Evolutionary conservation across 2,797 vertebrate genomes (phyloP).

Genomic region (Falco naumanni): DNA sequence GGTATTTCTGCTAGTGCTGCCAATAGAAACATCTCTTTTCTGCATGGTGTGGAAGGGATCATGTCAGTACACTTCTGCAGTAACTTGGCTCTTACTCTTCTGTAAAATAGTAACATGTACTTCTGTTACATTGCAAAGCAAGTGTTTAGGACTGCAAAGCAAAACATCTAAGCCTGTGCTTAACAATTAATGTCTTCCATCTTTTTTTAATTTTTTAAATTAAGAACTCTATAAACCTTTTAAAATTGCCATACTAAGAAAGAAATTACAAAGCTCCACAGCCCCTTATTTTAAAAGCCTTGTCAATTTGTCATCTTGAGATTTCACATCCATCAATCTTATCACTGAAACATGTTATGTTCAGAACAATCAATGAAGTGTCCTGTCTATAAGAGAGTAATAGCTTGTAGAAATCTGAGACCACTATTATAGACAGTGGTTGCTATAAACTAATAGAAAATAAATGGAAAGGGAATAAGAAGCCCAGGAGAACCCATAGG

Average conservation of each 20-base stretch:
- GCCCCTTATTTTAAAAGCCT: background rate
- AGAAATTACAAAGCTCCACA: background rate
- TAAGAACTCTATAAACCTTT: background rate
- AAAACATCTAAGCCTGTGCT: background rate
- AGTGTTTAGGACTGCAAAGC: background rate
- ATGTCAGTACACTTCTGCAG: background rate
- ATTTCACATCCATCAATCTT: conserved; percentile 36
- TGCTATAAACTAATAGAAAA: conserved; percentile 34
- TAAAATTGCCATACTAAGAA: background rate
- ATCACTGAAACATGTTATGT: conserved; percentile 1
- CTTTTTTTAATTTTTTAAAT: background rate
- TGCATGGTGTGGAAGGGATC: background rate
- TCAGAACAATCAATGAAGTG: conserved; percentile 60
- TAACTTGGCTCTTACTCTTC: background rate
- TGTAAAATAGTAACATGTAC: background rate
- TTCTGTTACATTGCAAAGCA: background rate
- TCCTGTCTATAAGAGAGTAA: conserved; percentile 27
- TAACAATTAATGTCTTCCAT: background rate
- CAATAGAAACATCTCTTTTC: background rate
- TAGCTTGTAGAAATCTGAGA: conserved; percentile 42
- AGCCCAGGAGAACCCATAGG: background rate
- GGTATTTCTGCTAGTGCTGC: background rate
- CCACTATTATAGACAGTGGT: background rate
- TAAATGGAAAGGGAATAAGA: background rate
- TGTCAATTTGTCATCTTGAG: background rate